Base-by-base conservation (phyloP, 2,888 invertebrate species). In the Lasioglossum calceatum region DNA sequence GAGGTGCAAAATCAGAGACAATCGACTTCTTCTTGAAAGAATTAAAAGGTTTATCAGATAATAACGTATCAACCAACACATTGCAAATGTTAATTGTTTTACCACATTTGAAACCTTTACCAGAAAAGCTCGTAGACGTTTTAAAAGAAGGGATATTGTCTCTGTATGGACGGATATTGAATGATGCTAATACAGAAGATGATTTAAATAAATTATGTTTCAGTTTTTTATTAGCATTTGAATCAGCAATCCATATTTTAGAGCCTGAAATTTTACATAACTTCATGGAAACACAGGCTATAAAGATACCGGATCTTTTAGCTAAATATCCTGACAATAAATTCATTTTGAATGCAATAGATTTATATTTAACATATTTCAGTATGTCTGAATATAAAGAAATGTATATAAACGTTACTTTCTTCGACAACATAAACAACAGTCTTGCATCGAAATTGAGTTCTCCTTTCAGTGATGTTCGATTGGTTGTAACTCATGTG, bases 401-500 rank as follows among this genome's bases (percentile, higher is more conserved):
- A 0, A 77, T 89, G 4, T 92, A 92, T n/a, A 89, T 95, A 1
- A 95, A 92, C 79, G 72, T 84, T n/a, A 74, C 61, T 23, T 85
- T 81, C 0, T 95, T 95, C 70, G 92, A 94, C 14, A 87, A 39
- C 2, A 77, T 85, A 81, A 91, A 87, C 50, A 58, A 61, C 0
- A 84, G 82, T 64, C 81, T 95, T 47, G 89, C 87, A 27, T 64
- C 75, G 0, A 90, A 93, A 88, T 85, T 95, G 73, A 92, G 91
- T 70, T 95, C 95, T 10, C 92, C 94, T 16, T 92, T 92, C 81
- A 91, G 91, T 23, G 88, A 83, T 96, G 95, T 97, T 3, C 97
- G 98, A 32, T 95, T 97, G 32, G 95, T 97, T 80, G 97, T 97
- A 1, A 96, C 97, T 0, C 97, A 98, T 91, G 96, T 98, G 74